Evolutionary conservation across 2,113 vertebrate genomes (phyloP).

Genomic region (Hippocampus zosterae): DNA sequence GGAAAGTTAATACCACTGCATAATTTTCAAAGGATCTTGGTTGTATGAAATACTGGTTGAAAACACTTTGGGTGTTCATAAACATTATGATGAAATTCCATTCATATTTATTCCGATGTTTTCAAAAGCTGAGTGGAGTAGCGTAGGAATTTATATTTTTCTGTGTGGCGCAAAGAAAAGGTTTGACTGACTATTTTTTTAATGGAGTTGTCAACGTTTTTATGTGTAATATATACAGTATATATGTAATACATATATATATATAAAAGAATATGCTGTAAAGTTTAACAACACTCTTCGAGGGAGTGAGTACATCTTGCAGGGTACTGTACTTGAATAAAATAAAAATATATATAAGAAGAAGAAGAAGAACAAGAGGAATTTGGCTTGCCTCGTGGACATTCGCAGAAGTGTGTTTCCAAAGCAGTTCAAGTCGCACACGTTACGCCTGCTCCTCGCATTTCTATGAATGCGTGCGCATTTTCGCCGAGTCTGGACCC

Average conservation of each 20-base stretch:
- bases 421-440: constrained; percentile 43
- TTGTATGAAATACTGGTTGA: too few species aligned
- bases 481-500: constrained; percentile 43
- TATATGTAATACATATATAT: too few species aligned
- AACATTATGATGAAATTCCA: too few species aligned
- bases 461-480: constrained; percentile 58
- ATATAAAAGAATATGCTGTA: background rate
- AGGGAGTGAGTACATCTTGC: background rate
- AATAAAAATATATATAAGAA: constrained; percentile 1
- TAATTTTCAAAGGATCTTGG: too few species aligned
- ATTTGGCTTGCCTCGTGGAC: constrained; percentile 28
- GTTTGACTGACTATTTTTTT: background rate
- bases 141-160: background rate
- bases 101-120: too few species aligned
- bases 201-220: background rate
- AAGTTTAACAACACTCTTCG: constrained; percentile 1
- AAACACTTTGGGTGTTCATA: too few species aligned
- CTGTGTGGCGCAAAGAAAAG: background rate
- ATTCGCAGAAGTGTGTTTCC: constrained; percentile 39
- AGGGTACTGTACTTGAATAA: constrained; percentile 12
- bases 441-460: constrained; percentile 43
- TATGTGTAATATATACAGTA: background rate
- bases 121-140: too few species aligned
- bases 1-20: too few species aligned
- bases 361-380: background rate